A percentile compares a stretch with the other conserved stretches of the same genome.
These are phyloP conservation scores for Cheilosia urbana DNA, from an alignment of 2,888 invertebrate species.

Conservation along the genomic window DNA sequence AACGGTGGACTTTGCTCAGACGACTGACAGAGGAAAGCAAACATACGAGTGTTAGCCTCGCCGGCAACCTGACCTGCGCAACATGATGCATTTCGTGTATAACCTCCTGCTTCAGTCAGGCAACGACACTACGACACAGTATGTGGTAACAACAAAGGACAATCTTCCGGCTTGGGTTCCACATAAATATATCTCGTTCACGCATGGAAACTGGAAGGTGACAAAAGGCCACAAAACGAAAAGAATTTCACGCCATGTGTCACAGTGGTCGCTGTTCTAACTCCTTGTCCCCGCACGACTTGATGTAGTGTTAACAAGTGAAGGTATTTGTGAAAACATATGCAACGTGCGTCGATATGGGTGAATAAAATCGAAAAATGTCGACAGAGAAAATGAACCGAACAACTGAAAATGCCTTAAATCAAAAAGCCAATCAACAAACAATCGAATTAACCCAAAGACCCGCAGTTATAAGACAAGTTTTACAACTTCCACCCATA, in stretches of 20 bases:
- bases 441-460: conserved; percentile 45
- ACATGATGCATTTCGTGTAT: conserved; percentile 24
- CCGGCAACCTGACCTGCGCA: conserved; percentile 30
- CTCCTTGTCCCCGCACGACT: conserved; percentile 14
- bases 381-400: conserved; percentile 7
- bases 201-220: conserved; percentile 34
- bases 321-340: conserved; percentile 22
- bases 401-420: conserved; percentile 21
- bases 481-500: conserved; percentile 49
- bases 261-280: conserved; percentile 22
- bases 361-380: conserved; percentile 5
- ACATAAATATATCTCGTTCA: conserved; percentile 8
- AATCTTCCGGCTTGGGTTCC: conserved; percentile 1
- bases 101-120: conserved; percentile 2
- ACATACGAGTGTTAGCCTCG: background rate
- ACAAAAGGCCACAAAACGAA: conserved; percentile 50
- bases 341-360: conserved; percentile 4
- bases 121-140: conserved; percentile 2
- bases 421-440: conserved; percentile 50
- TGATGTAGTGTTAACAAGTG: conserved; percentile 49
- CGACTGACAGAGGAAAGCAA: background rate
- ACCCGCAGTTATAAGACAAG: conserved; percentile 38
- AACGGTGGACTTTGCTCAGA: background rate
- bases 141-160: background rate
- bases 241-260: conserved; percentile 52